Evolutionary conservation across 2,797 vertebrate species (phyloP).

Genomic region (Rhabdophis nuchalis): DNA sequence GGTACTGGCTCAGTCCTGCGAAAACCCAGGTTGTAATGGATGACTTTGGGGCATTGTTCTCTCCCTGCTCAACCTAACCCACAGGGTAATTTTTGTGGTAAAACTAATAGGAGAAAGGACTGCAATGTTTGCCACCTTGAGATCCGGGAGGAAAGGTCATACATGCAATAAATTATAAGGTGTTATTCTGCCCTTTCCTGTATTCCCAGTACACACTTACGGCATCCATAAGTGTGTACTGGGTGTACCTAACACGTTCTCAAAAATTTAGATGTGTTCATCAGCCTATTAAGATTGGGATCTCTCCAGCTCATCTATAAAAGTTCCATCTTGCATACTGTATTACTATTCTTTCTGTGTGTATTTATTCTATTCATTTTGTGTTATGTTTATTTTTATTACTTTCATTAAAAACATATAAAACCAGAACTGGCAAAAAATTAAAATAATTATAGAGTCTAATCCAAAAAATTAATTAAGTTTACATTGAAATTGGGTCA

Average conservation of each 20-base stretch:
- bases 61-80: neutral
- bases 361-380: neutral
- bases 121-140: neutral
- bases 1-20: neutral
- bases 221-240: no score
- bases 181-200: neutral
- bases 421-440: neutral
- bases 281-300: neutral
- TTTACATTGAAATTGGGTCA: neutral
- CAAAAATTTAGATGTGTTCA: neutral
- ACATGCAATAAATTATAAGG: neutral
- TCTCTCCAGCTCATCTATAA: neutral
- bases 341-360: neutral
- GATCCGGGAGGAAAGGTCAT: neutral
- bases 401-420: neutral
- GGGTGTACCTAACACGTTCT: neutral
- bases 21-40: neutral
- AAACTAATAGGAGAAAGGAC: neutral
- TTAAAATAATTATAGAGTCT: neutral
- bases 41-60: neutral
- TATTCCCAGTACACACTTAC: neutral
- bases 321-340: neutral
- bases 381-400: neutral
- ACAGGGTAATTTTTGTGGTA: neutral
- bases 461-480: neutral